A percentile compares a stretch with the other conserved stretches of the same genome.
Evolutionary conservation across 1,140 invertebrate species (phyloP).

Genomic region (Lordiphosa collinella): DNA sequence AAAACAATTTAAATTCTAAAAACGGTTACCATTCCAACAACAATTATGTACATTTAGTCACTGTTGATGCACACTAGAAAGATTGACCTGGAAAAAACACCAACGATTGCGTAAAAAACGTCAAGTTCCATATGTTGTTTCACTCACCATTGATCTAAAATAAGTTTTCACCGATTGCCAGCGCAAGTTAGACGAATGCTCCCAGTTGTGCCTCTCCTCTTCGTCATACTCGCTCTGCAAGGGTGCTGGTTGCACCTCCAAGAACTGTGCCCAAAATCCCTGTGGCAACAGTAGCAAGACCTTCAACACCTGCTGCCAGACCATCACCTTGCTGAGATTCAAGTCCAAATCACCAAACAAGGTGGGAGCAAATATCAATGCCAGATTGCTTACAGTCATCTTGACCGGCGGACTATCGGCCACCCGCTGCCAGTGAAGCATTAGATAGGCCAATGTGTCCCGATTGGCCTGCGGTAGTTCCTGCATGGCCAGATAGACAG

Average conservation of each 20-base stretch:
- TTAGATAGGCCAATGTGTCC: slow-evolving; percentile 92
- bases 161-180: slow-evolving; percentile 57
- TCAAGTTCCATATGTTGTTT: neutral
- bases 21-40: slow-evolving; percentile 30
- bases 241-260: slow-evolving; percentile 40
- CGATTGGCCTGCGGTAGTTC: slow-evolving; percentile 90
- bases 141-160: slow-evolving; percentile 59
- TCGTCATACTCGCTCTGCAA: slow-evolving; percentile 24
- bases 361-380: slow-evolving; percentile 91
- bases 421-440: slow-evolving; percentile 88
- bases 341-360: slow-evolving; percentile 81
- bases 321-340: slow-evolving; percentile 43
- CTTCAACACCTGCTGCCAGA: slow-evolving; percentile 51
- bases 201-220: slow-evolving; percentile 31
- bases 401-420: slow-evolving; percentile 85
- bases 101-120: neutral
- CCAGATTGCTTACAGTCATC: slow-evolving; percentile 89
- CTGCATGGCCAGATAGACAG: slow-evolving; percentile 85
- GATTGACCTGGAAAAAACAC: slow-evolving; percentile 32
- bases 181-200: slow-evolving; percentile 27
- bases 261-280: slow-evolving; percentile 54
- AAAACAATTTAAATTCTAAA: neutral
- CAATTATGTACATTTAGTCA: too few species aligned
- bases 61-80: slow-evolving; percentile 14
- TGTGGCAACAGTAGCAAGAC: slow-evolving; percentile 33